Conservation (phyloP, 2,888 invertebrate genomes). For the Dasysyrphus tricinctus region DNA sequence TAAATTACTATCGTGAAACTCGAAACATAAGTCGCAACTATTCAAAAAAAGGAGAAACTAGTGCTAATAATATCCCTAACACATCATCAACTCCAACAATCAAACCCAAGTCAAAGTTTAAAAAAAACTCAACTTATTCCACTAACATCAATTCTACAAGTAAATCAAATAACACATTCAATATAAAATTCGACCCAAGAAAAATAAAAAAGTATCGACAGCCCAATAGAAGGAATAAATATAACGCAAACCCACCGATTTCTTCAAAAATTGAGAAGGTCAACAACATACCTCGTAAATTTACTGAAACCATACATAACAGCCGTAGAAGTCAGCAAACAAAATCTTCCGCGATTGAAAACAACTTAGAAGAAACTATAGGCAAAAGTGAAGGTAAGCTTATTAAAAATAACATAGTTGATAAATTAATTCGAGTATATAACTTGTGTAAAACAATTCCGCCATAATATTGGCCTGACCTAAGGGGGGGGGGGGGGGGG, state of each 20-base stretch:
- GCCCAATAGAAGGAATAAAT: slow-evolving; percentile 7
- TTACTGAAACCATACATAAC: neutral
- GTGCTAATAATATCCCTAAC: slow-evolving; percentile 39
- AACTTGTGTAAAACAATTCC: no score
- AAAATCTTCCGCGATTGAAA: slow-evolving; percentile 1
- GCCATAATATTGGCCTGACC: no score
- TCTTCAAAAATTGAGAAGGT: neutral
- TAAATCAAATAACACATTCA: slow-evolving; percentile 1
- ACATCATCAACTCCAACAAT: slow-evolving; percentile 59
- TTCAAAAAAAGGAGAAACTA: slow-evolving; percentile 61
- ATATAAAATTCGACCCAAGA: neutral
- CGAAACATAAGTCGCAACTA: slow-evolving; percentile 80
- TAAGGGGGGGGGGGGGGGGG: no score
- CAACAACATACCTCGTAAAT: slow-evolving; percentile 14
- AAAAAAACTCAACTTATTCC: slow-evolving; percentile 9
- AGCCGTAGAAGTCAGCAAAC: neutral
- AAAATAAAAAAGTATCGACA: slow-evolving; percentile 28
- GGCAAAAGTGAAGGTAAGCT: slow-evolving; percentile 34
- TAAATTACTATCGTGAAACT: slow-evolving; percentile 83
- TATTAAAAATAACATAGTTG: neutral
- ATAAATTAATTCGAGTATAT: no score
- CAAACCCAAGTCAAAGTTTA: slow-evolving; percentile 8
- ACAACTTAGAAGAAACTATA: slow-evolving; percentile 11
- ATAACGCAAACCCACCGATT: slow-evolving; percentile 2
- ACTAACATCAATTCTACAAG: neutral